phyloP scores from a whole-genome alignment of 1,140 invertebrate genomes.

The Zaprionus ornatus region DNA sequence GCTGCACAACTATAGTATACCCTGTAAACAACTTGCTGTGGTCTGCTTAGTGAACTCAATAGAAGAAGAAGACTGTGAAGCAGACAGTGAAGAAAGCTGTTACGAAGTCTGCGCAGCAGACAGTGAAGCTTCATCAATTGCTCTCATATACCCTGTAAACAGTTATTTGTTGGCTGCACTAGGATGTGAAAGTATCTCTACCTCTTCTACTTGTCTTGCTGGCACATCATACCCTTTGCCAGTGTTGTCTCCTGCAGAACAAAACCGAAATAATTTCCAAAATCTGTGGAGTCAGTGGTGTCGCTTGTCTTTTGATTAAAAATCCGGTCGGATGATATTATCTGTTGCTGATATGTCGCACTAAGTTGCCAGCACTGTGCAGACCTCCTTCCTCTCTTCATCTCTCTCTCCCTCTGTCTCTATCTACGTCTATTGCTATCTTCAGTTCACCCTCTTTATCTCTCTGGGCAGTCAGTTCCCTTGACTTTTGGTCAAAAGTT shows the following conservation, averaged over 20 bases:
- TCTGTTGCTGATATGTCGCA: constrained; percentile 43
- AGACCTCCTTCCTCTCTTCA: no score
- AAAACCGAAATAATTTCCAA: background rate
- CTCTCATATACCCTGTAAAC: background rate
- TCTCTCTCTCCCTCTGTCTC: background rate
- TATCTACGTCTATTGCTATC: background rate
- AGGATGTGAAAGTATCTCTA: background rate
- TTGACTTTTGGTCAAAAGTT: constrained; percentile 45
- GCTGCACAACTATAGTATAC: background rate
- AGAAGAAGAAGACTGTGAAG: no score
- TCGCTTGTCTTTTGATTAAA: constrained; percentile 53
- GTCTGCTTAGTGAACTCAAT: no score
- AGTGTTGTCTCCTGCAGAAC: background rate
- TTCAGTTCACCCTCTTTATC: background rate
- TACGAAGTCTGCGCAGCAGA: no score
- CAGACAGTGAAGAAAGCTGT: no score
- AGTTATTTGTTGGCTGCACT: background rate
- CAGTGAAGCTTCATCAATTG: no score
- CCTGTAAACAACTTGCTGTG: background rate
- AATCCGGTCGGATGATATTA: constrained; percentile 45
- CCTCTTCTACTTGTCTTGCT: background rate
- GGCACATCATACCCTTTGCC: background rate
- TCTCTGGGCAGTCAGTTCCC: background rate
- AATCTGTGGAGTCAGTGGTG: constrained; percentile 22
- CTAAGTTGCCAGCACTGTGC: background rate